A percentile compares a stretch with the other conserved stretches of the same genome.
Evolutionary conservation across 2,888 invertebrate species (phyloP).

Genomic region (Idaea biselata): DNA sequence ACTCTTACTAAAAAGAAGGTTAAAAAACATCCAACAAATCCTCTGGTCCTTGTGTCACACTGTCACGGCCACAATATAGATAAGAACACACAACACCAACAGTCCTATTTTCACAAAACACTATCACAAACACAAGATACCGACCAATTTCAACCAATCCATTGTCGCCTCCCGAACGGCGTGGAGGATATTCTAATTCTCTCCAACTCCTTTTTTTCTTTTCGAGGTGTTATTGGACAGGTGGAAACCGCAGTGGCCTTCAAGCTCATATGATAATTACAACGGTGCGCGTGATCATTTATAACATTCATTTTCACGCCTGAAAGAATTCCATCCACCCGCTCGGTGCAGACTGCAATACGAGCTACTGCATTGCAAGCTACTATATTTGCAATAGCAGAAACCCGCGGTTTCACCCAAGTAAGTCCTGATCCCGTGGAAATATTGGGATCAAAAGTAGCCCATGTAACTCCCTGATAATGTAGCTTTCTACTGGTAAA

Average conservation of each 20-base stretch:
- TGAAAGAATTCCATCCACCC: conserved; percentile 54
- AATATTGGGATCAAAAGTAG: too few species aligned
- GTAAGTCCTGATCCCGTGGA: too few species aligned
- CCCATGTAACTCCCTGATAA: too few species aligned
- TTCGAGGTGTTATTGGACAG: conserved; percentile 30
- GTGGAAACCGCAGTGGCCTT: conserved; percentile 65
- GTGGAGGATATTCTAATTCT: conserved; percentile 26
- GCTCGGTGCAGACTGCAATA: conserved; percentile 14
- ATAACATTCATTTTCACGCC: conserved; percentile 81
- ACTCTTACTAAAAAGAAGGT: neutral
- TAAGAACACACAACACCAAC: conserved; percentile 26
- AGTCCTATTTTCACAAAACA: conserved; percentile 36
- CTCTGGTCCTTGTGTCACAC: conserved; percentile 2
- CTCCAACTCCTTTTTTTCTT: conserved; percentile 30
- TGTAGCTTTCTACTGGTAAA: too few species aligned
- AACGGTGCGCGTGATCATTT: conserved; percentile 68
- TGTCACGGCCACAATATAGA: conserved; percentile 25
- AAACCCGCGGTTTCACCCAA: too few species aligned
- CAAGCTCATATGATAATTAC: conserved; percentile 74
- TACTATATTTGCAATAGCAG: neutral
- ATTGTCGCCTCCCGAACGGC: conserved; percentile 50
- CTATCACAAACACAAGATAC: conserved; percentile 55
- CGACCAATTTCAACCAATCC: conserved; percentile 80
- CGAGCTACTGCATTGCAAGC: conserved; percentile 6
- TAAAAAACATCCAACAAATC: neutral